Conservation (phyloP, 2,113 vertebrate species). For the Oxyruncus cristatus region DNA sequence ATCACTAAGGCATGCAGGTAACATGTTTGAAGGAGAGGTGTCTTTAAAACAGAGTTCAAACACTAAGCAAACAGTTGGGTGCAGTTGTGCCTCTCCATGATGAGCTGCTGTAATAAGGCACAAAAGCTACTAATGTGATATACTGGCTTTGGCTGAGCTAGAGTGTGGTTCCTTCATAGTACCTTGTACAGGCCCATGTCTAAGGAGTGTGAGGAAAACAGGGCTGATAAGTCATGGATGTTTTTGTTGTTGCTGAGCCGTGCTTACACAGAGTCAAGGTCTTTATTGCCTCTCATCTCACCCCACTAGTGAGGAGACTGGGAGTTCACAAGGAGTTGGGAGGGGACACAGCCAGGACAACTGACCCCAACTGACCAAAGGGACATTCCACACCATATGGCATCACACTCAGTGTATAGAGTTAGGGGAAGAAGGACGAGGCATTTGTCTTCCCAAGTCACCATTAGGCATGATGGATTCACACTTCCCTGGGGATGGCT, state of each 20-base stretch:
- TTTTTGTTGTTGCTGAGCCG: background rate
- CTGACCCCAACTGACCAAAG: background rate
- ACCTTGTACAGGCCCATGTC: background rate
- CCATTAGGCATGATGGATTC: fast-evolving
- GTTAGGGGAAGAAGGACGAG: background rate
- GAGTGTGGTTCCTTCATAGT: background rate
- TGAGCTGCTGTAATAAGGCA: background rate
- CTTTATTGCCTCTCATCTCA: background rate
- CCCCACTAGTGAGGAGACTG: background rate
- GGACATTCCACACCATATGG: background rate
- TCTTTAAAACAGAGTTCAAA: background rate
- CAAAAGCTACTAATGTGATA: background rate
- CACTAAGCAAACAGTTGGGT: background rate
- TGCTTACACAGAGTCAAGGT: background rate
- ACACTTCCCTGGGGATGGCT: background rate
- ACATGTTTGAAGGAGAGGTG: fast-evolving
- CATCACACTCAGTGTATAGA: background rate
- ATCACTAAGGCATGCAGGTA: fast-evolving
- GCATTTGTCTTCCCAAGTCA: background rate
- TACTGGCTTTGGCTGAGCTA: background rate
- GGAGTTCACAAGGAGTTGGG: fast-evolving
- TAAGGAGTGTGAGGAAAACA: background rate
- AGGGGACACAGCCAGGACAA: background rate
- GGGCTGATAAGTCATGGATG: background rate
- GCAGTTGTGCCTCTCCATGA: background rate